A percentile compares a stretch with the other conserved stretches of the same genome.
Evolutionary conservation across 1,140 invertebrate genomes (phyloP).

Genomic region (Goniozus legneri): DNA sequence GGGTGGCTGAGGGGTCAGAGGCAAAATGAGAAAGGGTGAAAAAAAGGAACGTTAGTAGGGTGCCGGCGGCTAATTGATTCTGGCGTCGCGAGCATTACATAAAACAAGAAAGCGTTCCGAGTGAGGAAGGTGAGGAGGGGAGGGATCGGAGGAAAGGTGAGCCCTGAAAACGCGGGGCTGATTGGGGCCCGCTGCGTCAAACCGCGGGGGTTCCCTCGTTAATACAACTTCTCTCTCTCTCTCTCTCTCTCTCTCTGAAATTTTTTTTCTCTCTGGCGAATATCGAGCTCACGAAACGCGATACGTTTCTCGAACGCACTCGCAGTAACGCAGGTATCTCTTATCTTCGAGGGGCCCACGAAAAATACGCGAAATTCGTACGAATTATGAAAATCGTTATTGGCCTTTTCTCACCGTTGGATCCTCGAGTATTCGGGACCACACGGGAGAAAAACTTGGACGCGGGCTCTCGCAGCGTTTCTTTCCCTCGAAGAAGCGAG

Average conservation of each 20-base stretch:
- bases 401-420: no score
- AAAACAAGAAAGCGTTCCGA: slow-evolving; percentile 39
- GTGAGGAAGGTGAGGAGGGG: slow-evolving; percentile 10
- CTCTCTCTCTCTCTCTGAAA: slow-evolving; percentile 27
- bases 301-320: slow-evolving; percentile 25
- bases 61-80: slow-evolving; percentile 37
- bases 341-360: no score
- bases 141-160: slow-evolving; percentile 22
- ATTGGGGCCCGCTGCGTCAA: slow-evolving; percentile 25
- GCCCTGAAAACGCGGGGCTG: no score
- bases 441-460: no score
- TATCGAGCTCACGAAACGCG: slow-evolving; percentile 31
- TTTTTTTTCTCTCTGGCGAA: slow-evolving; percentile 34
- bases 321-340: no score
- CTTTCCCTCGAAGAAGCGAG: no score
- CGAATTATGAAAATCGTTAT: no score
- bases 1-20: no score
- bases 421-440: no score
- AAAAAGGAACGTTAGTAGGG: slow-evolving; percentile 18
- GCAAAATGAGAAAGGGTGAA: slow-evolving; percentile 26
- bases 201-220: slow-evolving; percentile 32
- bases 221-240: slow-evolving; percentile 32
- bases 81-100: slow-evolving; percentile 36
- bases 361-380: no score
- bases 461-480: no score